A percentile compares a stretch with the other conserved stretches of the same genome.
Conservation (phyloP, 2,113 vertebrate genomes). For the Rhinichthys klamathensis region DNA sequence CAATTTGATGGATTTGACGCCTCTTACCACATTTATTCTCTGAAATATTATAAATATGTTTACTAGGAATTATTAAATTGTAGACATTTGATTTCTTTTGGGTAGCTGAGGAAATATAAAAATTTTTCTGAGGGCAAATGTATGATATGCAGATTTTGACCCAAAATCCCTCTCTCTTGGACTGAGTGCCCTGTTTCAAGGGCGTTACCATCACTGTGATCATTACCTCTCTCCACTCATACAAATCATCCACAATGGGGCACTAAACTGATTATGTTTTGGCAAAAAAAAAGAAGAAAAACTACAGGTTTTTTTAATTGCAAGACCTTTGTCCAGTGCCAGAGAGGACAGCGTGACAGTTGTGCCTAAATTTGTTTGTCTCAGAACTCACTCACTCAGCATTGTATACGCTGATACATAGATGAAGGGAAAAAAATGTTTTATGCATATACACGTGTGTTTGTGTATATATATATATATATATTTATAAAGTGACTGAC, state of each 20-base stretch:
- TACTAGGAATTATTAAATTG: constrained; percentile 83
- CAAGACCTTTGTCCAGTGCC: constrained; percentile 36
- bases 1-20: constrained; percentile 59
- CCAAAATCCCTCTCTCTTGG: constrained; percentile 55
- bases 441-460: constrained; percentile 18
- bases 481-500: constrained; percentile 31
- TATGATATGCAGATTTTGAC: constrained; percentile 66
- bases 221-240: constrained; percentile 68
- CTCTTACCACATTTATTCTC: constrained; percentile 50
- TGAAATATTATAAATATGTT: constrained; percentile 70
- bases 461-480: constrained; percentile 1
- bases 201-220: constrained; percentile 91
- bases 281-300: background rate
- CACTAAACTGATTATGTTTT: constrained; percentile 41
- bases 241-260: constrained; percentile 30
- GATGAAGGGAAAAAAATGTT: constrained; percentile 2
- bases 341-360: constrained; percentile 1
- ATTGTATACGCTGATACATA: constrained; percentile 21
- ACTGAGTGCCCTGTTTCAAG: constrained; percentile 85
- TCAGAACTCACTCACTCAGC: constrained; percentile 32
- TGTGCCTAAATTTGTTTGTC: constrained; percentile 33
- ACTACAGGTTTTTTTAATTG: constrained; percentile 33
- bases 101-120: constrained; percentile 62
- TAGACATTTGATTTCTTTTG: constrained; percentile 75
- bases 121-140: constrained; percentile 55